Evolutionary conservation across 1,140 invertebrate species (phyloP), one percentile per base, ranked within the genome.

Genomic region (Copidosoma floridanum): DNA sequence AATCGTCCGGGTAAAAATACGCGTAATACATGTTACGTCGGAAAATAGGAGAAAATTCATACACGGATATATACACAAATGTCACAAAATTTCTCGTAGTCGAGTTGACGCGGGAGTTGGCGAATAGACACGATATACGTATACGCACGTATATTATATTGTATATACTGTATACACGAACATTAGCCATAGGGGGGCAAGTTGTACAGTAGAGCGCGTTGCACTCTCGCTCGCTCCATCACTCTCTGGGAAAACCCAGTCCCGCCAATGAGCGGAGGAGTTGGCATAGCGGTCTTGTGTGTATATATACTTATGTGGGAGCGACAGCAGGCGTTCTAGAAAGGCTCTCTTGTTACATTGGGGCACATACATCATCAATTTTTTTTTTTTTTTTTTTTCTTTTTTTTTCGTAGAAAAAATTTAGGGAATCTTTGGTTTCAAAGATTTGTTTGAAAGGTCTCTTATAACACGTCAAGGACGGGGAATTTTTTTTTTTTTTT

Each of bases 221-320:
- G 50, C 35, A 52, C 50, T 52, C 35, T 52, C 29, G 21, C 20
- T 10, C 5, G 32, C n/a, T n/a, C n/a, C n/a, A n/a, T n/a, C n/a
- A n/a, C n/a, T n/a, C n/a, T n/a, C 14, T 26, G 50, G 50, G 37
- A 52, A 52, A 52, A 40, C 50, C 50, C 50, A 21, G 35, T n/a
- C 41, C 6, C 20, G 18, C 18, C 5, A 7, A 43, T 43, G 4
- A 3, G 41, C 41, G 11, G 12, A 10, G 18, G 18, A n/a, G n/a
- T n/a, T n/a, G n/a, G n/a, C n/a, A n/a, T n/a, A n/a, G n/a, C n/a
- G n/a, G n/a, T n/a, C n/a, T n/a, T n/a, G n/a, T n/a, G n/a, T n/a
- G n/a, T n/a, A n/a, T n/a, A n/a, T n/a, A n/a, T n/a, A n/a, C n/a
- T n/a, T n/a, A n/a, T n/a, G n/a, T n/a, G n/a, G 41, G 4, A 43